Percentiles rank a stretch among this genome's conserved stretches.
Evolutionary conservation across 2,888 invertebrate species (phyloP).

Genomic region (Meiosimyza decipiens): DNA sequence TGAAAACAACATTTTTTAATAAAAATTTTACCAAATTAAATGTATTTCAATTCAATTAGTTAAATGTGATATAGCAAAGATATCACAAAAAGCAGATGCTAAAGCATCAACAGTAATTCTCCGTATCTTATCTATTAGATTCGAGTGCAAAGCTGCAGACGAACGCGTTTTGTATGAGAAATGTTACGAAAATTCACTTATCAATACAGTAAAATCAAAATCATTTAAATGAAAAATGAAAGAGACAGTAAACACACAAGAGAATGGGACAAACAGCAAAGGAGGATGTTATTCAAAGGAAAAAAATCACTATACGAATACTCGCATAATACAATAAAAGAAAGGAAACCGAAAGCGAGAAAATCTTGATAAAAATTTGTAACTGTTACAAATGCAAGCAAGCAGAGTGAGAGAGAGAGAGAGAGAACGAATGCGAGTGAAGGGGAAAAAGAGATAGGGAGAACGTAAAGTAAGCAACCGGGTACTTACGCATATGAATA

Average conservation of each 20-base stretch:
- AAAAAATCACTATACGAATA: neutral
- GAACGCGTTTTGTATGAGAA: too few species aligned
- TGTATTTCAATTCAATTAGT: slow-evolving; percentile 47
- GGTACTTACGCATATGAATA: slow-evolving; percentile 14
- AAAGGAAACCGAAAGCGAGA: slow-evolving; percentile 30
- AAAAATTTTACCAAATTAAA: neutral
- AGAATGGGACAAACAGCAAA: neutral
- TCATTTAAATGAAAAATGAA: slow-evolving; percentile 5
- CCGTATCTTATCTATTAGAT: too few species aligned
- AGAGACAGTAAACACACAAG: neutral
- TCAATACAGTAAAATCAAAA: neutral
- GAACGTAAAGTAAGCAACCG: too few species aligned
- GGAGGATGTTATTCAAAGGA: neutral
- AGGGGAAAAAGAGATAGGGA: neutral
- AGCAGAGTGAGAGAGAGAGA: neutral
- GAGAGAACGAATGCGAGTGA: neutral
- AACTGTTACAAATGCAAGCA: slow-evolving; percentile 24
- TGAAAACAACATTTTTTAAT: too few species aligned
- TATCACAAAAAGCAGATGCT: slow-evolving; percentile 49
- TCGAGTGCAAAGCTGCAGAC: slow-evolving; percentile 1
- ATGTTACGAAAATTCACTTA: neutral
- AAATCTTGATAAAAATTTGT: slow-evolving; percentile 32
- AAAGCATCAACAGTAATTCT: neutral
- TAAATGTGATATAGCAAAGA: slow-evolving; percentile 42
- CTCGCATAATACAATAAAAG: neutral